These are phyloP conservation scores for Enteromius argenteus DNA, from an alignment of 2,797 vertebrate genomes.

Conservation along the genomic window DNA sequence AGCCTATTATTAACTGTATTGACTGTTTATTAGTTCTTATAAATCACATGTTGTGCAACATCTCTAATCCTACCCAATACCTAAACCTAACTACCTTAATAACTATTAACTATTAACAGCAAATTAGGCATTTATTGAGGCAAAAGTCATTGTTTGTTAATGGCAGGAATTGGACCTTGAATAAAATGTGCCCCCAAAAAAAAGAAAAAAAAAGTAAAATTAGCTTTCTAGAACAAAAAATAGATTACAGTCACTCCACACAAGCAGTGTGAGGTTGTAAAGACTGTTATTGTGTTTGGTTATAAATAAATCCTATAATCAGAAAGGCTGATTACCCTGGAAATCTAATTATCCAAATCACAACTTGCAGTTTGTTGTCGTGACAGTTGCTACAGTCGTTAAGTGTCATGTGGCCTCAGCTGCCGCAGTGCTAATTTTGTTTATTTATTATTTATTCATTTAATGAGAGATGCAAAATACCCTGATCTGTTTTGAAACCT, in stretches of 20 bases:
- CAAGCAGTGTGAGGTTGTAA: conserved; percentile 20
- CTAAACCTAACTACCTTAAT: neutral
- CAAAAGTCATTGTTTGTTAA: neutral
- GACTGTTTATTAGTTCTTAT: neutral
- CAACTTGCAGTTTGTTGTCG: conserved; percentile 70
- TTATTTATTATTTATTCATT: conserved; percentile 58
- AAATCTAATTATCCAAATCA: conserved; percentile 75
- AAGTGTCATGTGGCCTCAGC: conserved; percentile 9
- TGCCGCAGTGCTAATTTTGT: conserved; percentile 50
- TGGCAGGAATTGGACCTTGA: neutral
- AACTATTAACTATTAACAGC: neutral
- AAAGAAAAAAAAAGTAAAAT: neutral
- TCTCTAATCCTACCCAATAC: neutral
- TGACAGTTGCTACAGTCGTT: conserved; percentile 67
- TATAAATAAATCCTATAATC: conserved; percentile 80
- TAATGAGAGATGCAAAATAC: conserved; percentile 37
- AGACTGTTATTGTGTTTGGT: conserved; percentile 71
- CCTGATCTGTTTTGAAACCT: conserved; percentile 29
- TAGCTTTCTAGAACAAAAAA: neutral
- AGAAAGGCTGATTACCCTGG: conserved; percentile 61
- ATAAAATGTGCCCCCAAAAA: neutral
- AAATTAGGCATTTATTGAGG: neutral
- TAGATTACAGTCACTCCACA: conserved; percentile 23
- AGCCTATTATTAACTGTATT: neutral
- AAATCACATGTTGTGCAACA: neutral